A percentile compares a stretch with the other conserved stretches of the same genome.
These are phyloP conservation scores for Syncerus caffer DNA, from an alignment of 2,797 vertebrate genomes.

Conservation along the genomic window DNA sequence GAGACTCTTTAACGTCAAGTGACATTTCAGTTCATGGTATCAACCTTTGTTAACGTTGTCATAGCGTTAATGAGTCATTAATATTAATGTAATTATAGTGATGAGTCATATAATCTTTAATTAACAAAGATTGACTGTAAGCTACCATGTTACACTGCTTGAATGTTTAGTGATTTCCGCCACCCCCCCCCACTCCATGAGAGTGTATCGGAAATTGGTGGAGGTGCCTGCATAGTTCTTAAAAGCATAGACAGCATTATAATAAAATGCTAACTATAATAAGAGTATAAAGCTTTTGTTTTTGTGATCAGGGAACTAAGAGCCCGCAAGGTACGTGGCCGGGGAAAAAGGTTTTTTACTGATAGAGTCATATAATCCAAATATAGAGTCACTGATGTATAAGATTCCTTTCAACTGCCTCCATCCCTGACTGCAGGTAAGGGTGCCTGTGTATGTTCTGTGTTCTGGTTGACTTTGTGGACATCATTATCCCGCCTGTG, in stretches of 20 bases:
- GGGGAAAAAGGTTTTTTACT: background rate
- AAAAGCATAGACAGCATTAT: background rate
- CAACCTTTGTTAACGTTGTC: slow-evolving; percentile 36
- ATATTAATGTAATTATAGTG: slow-evolving; percentile 55
- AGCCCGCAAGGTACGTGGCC: accelerated
- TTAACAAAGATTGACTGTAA: slow-evolving; percentile 71
- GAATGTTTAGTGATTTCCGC: background rate
- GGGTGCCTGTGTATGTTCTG: background rate
- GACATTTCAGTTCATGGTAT: slow-evolving; percentile 50
- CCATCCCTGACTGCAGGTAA: background rate
- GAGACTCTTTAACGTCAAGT: slow-evolving; percentile 9
- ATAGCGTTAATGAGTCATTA: slow-evolving; percentile 64
- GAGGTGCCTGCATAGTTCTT: background rate
- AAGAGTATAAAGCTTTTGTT: background rate
- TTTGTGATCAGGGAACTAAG: background rate
- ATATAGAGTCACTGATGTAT: background rate
- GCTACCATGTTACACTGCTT: background rate
- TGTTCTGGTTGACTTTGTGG: background rate
- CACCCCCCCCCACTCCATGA: background rate
- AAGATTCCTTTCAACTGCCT: background rate
- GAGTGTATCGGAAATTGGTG: background rate
- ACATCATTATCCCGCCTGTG: background rate
- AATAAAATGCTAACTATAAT: background rate
- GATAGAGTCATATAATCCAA: background rate
- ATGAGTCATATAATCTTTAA: slow-evolving; percentile 73